Percentiles rank a stretch among this genome's conserved stretches.
Evolutionary conservation across 2,797 vertebrate species (phyloP).

Genomic region (Gymnoscopelus braueri): DNA sequence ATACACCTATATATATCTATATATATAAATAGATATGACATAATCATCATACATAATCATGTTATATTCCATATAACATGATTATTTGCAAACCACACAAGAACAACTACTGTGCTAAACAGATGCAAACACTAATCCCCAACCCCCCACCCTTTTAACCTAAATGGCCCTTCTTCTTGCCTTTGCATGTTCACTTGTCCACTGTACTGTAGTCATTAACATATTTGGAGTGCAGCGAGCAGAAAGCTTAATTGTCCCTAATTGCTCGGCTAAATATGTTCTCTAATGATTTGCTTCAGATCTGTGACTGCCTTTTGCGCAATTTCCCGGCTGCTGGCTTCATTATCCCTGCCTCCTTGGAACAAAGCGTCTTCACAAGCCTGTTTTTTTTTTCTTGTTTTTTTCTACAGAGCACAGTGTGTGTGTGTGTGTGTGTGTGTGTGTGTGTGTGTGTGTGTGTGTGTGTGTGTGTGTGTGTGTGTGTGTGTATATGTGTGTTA

Average conservation of each 20-base stretch:
- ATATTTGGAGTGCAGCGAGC: constrained; percentile 90
- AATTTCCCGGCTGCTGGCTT: constrained; percentile 89
- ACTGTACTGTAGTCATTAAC: constrained; percentile 87
- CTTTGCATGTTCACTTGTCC: constrained; percentile 84
- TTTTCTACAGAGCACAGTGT: constrained; percentile 69
- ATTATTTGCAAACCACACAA: constrained; percentile 68
- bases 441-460: neutral
- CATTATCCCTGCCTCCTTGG: constrained; percentile 86
- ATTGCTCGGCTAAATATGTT: constrained; percentile 92
- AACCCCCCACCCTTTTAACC: constrained; percentile 78
- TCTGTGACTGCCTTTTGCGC: constrained; percentile 88
- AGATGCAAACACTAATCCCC: constrained; percentile 54
- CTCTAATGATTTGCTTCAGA: constrained; percentile 88
- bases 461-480: constrained; percentile 32
- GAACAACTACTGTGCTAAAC: constrained; percentile 50
- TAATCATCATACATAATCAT: neutral
- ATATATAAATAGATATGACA: constrained; percentile 46
- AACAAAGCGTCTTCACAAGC: constrained; percentile 89
- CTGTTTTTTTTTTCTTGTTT: constrained; percentile 36
- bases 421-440: constrained; percentile 74
- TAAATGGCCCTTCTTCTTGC: constrained; percentile 77
- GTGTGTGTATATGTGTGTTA: constrained; percentile 31
- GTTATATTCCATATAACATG: constrained; percentile 19
- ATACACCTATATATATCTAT: constrained; percentile 47
- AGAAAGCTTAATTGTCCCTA: constrained; percentile 95